Percentiles rank a stretch among this genome's conserved stretches.
Evolutionary conservation across 2,888 invertebrate species (phyloP).

Genomic region (Entomobrya proxima): DNA sequence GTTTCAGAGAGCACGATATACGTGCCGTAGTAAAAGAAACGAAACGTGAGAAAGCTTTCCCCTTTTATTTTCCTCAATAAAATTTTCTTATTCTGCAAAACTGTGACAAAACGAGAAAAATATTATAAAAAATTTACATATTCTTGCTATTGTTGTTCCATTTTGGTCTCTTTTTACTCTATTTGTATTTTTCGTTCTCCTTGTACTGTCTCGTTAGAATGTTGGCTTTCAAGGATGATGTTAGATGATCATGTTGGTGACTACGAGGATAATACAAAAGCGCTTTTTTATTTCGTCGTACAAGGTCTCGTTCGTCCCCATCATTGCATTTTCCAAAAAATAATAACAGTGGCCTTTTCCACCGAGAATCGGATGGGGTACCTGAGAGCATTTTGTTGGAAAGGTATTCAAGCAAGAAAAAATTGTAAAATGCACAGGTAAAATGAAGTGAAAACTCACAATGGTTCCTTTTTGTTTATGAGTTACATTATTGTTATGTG

Average conservation of each 20-base stretch:
- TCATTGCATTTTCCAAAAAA: slow-evolving; percentile 17
- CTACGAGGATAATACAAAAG: neutral
- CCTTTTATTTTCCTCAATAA: slow-evolving; percentile 60
- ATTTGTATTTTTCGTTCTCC: neutral
- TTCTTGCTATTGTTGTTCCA: slow-evolving; percentile 28
- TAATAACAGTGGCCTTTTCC: neutral
- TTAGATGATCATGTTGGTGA: slow-evolving; percentile 10
- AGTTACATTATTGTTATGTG: slow-evolving; percentile 5
- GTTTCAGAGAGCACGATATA: neutral
- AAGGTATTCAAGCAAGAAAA: neutral
- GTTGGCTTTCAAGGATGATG: neutral
- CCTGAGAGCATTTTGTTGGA: neutral
- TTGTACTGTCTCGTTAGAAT: neutral
- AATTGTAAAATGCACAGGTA: neutral
- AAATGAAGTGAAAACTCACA: neutral
- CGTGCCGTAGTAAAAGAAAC: neutral
- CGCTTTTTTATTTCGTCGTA: slow-evolving; percentile 34
- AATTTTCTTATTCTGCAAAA: slow-evolving; percentile 41
- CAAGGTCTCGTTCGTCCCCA: neutral
- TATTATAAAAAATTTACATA: slow-evolving; percentile 60
- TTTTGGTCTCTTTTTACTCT: neutral
- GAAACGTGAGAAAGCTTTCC: slow-evolving; percentile 44
- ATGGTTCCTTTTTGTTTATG: neutral
- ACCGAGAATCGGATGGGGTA: neutral
- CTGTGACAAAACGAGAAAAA: slow-evolving; percentile 55